Conservation (phyloP, 2,888 invertebrate species). For the Thumatha senex region DNA sequence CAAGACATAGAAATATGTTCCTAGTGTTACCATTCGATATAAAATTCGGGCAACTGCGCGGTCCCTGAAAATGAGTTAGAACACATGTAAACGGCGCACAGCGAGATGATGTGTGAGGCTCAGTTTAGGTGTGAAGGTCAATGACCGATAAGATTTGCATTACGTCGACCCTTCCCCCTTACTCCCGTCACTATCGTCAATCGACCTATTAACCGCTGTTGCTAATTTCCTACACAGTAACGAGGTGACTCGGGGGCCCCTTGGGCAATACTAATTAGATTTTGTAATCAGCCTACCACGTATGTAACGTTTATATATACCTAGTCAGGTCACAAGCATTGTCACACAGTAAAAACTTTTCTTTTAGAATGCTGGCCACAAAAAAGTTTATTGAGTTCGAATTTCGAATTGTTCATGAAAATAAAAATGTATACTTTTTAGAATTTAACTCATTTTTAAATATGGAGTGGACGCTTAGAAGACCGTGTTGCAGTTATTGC, state of each 20-base stretch:
- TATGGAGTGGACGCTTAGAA: too few species aligned
- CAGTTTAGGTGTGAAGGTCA: constrained; percentile 80
- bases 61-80: constrained; percentile 56
- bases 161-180: constrained; percentile 61
- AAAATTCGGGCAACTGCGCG: constrained; percentile 39
- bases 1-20: constrained; percentile 26
- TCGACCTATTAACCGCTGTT: constrained; percentile 52
- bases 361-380: too few species aligned
- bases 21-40: constrained; percentile 32
- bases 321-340: too few species aligned
- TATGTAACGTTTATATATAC: not conserved
- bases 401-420: too few species aligned
- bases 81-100: constrained; percentile 52
- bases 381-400: too few species aligned
- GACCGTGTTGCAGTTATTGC: too few species aligned
- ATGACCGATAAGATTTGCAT: constrained; percentile 79
- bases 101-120: constrained; percentile 78
- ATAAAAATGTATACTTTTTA: too few species aligned
- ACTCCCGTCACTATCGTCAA: constrained; percentile 52
- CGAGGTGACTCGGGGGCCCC: not conserved
- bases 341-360: too few species aligned
- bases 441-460: too few species aligned
- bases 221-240: constrained; percentile 41
- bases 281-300: not conserved
- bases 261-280: not conserved